Evolutionary conservation across 2,113 vertebrate species (phyloP), one percentile per base, ranked within the genome.

Genomic region (Pardalotus punctatus): DNA sequence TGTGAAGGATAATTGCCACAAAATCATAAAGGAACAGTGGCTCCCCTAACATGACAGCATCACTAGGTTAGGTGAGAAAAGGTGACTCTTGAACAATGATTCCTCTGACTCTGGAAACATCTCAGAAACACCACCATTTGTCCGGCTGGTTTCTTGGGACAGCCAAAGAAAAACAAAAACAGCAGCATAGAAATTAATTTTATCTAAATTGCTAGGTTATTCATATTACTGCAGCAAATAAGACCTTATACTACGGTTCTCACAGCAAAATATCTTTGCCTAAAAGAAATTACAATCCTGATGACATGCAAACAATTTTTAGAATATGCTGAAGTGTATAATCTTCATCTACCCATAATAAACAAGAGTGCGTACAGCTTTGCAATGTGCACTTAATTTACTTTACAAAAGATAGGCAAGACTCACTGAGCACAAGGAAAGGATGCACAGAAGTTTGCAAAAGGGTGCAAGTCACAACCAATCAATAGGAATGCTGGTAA

Each of bases 211-310:
- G 7, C 65, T 73, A 62, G 36, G 40, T 42, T 88, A 81, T 51
- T 83, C 31, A 19, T 71, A 58, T 60, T 72, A 86, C 36, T 66
- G 38, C 60, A 54, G 33, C 40, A 95, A 95, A 54, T 47, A 81
- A 70, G 43, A 54, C 24, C 42, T 81, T 65, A 11, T 19, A 54
- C 27, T 60, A 60, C 5, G 8, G 24, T 76, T 70, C 57, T 76
- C 14, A 18, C 22, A 90, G 70, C 40, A 87, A 90, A 95, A 78
- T 35, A 87, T 36, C 19, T 93, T 93, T 28, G 61, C 43, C 67
- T 84, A 66, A 86, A 91, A 89, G 43, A 56, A 93, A 66, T 81
- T 82, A 70, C 28, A 81, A 87, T 42, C 48, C 61, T 69, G 43
- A 72, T 67, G 42, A 86, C 56, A 86, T 10, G 31, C 33, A 86